phyloP scores from a whole-genome alignment of 2,888 invertebrate species.

The Hemistola chrysoprasaria region DNA sequence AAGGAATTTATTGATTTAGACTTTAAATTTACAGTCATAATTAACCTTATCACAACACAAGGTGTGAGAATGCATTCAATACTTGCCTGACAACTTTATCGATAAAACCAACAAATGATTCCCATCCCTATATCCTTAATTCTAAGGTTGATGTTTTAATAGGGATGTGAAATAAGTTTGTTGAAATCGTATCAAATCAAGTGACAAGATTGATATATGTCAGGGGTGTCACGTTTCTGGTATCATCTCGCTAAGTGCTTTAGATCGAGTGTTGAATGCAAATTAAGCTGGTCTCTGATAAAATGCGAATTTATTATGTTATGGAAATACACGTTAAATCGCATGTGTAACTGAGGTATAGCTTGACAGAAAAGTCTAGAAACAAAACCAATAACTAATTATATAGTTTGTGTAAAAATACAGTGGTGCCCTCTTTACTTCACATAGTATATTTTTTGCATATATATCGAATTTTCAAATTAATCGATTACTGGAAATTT shows the following conservation, averaged over 20 bases:
- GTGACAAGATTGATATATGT: constrained; percentile 63
- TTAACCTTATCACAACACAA: constrained; percentile 37
- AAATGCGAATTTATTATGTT: constrained; percentile 40
- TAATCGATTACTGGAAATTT: no score
- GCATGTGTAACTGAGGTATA: no score
- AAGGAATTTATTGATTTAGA: constrained; percentile 15
- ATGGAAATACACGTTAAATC: no score
- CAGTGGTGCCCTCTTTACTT: no score
- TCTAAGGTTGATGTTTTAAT: constrained; percentile 7
- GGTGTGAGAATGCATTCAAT: constrained; percentile 34
- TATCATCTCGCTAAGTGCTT: constrained; percentile 65
- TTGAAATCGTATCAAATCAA: constrained; percentile 40
- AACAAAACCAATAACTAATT: no score
- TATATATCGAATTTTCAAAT: no score
- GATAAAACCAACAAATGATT: background rate
- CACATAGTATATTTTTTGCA: no score
- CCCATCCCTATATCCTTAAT: constrained; percentile 7
- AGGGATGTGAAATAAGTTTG: constrained; percentile 18
- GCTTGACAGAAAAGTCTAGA: no score
- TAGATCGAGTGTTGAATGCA: constrained; percentile 53
- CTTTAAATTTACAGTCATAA: constrained; percentile 29
- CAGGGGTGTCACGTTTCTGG: constrained; percentile 47
- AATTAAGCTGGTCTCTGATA: constrained; percentile 47
- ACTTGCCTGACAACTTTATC: constrained; percentile 12
- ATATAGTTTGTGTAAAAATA: no score